These are phyloP conservation scores for Saxidomus purpurata DNA, from an alignment of 1,140 invertebrate genomes.

Conservation along the genomic window DNA sequence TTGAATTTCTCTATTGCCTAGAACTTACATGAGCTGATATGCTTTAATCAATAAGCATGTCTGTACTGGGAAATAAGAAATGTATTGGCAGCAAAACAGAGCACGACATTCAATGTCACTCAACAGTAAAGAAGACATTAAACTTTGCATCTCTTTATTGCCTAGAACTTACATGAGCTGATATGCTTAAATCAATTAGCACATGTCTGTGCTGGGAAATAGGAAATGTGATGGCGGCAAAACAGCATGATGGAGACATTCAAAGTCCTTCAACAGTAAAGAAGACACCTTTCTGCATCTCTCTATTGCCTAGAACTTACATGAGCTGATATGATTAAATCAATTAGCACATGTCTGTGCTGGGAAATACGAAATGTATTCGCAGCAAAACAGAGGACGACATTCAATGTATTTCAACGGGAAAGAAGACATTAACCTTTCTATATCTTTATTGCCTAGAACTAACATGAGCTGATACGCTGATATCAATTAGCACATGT, in stretches of 20 bases:
- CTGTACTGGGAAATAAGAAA: constrained; percentile 15
- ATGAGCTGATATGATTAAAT: neutral
- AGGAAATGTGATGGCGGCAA: neutral
- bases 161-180: constrained; percentile 36
- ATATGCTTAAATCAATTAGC: constrained; percentile 3
- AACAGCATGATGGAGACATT: too few species aligned
- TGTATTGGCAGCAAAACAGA: neutral
- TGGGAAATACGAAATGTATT: neutral
- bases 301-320: neutral
- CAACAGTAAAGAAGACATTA: too few species aligned
- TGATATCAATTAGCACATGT: neutral
- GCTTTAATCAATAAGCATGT: constrained; percentile 1
- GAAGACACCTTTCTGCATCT: too few species aligned
- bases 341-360: constrained; percentile 34
- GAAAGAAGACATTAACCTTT: neutral
- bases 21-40: constrained; percentile 21
- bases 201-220: constrained; percentile 41
- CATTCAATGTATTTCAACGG: too few species aligned
- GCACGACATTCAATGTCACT: too few species aligned
- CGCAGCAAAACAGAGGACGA: neutral
- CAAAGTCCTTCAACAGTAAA: too few species aligned
- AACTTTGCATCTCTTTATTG: neutral
- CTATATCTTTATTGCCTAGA: neutral
- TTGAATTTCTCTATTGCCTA: neutral
- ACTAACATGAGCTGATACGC: neutral